Percentiles rank a stretch among this genome's conserved stretches.
These are phyloP conservation scores for Rhea americana DNA, from an alignment of 2,113 vertebrate species.

Conservation along the genomic window DNA sequence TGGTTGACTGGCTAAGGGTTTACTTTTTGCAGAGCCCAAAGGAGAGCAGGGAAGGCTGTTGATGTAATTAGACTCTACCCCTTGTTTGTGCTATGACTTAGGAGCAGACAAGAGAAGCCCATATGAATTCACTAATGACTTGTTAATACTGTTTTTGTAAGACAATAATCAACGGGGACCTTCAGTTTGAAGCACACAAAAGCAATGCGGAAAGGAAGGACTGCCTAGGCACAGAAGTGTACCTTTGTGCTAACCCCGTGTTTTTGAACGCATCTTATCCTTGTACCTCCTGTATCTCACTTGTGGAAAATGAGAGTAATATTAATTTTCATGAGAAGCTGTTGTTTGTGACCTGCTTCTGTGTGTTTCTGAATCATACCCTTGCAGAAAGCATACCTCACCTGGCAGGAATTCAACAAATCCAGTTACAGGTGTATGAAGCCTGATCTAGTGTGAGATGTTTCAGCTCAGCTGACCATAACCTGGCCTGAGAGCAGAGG, in stretches of 20 bases:
- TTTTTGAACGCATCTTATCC: background rate
- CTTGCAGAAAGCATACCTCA: background rate
- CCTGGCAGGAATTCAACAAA: slow-evolving; percentile 20
- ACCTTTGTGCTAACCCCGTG: background rate
- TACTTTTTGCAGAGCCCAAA: background rate
- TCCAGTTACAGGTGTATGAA: background rate
- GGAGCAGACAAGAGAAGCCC: background rate
- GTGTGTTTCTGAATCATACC: slow-evolving; percentile 5
- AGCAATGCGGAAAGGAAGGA: background rate
- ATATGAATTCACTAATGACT: background rate
- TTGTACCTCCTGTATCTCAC: background rate
- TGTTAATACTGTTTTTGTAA: background rate
- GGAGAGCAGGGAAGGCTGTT: background rate
- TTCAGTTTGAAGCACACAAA: background rate
- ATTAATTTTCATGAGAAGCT: slow-evolving; percentile 1
- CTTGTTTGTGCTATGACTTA: background rate
- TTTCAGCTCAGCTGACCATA: background rate
- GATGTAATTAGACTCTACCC: background rate
- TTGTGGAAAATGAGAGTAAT: background rate
- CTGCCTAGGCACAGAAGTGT: background rate
- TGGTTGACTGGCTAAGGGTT: background rate
- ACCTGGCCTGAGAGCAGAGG: background rate
- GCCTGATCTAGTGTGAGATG: background rate
- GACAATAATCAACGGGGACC: background rate
- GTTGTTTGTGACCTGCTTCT: background rate